Evolutionary conservation across 2,888 invertebrate genomes (phyloP).

Genomic region (Luperina testacea): DNA sequence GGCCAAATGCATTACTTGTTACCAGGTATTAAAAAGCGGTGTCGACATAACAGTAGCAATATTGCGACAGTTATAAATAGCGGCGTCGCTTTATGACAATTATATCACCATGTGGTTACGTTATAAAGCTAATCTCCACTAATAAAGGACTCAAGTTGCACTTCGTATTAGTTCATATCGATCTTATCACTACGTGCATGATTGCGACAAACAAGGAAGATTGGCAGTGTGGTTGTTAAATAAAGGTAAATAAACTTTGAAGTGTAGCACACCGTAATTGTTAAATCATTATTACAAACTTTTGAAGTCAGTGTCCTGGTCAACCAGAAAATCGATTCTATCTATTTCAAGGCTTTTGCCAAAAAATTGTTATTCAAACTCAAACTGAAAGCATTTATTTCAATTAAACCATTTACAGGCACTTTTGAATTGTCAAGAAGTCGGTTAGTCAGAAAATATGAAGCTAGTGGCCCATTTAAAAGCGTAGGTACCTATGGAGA

Average conservation of each 20-base stretch:
- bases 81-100: not conserved
- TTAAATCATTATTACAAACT: too few species aligned
- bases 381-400: too few species aligned
- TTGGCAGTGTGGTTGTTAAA: not conserved
- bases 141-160: not conserved
- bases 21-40: not conserved
- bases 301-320: too few species aligned
- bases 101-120: not conserved
- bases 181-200: not conserved
- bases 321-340: too few species aligned
- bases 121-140: slow-evolving; percentile 8
- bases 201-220: slow-evolving; percentile 2
- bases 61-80: not conserved
- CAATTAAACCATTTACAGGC: too few species aligned
- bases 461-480: too few species aligned
- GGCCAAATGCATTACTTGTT: too few species aligned
- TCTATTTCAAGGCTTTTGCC: not conserved
- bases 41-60: not conserved
- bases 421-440: too few species aligned
- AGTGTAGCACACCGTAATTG: too few species aligned
- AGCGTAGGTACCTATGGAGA: too few species aligned
- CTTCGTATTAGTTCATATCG: not conserved
- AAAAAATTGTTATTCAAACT: not conserved
- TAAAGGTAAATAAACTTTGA: not conserved
- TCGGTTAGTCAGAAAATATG: too few species aligned